phyloP scores from a whole-genome alignment of 2,797 vertebrate species.

The Lithobates sylvaticus region DNA sequence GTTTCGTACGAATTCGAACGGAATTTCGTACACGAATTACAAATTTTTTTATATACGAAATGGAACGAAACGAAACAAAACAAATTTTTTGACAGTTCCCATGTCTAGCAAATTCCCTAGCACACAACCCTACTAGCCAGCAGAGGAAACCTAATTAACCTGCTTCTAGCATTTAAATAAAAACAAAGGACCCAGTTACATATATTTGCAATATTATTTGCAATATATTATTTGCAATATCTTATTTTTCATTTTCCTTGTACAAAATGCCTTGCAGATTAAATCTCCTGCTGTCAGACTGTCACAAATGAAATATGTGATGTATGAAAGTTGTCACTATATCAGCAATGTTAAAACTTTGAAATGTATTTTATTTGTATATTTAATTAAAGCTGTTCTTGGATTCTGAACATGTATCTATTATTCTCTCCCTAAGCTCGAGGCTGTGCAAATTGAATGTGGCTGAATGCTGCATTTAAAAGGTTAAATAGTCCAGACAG shows the following conservation, averaged over 20 bases:
- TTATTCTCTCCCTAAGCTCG: slow-evolving; percentile 1
- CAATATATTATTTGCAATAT: too few species aligned
- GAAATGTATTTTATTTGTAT: slow-evolving; percentile 1
- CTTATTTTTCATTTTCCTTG: not conserved
- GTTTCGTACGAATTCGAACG: too few species aligned
- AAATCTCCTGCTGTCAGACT: not conserved
- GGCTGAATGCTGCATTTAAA: slow-evolving; percentile 39
- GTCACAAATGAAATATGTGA: not conserved
- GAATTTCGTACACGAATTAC: too few species aligned
- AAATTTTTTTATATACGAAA: too few species aligned
- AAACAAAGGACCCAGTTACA: not conserved
- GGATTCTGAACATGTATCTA: slow-evolving; percentile 18
- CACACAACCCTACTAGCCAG: too few species aligned
- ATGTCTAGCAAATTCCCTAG: too few species aligned
- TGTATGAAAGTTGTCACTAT: not conserved
- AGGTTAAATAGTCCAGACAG: slow-evolving; percentile 53
- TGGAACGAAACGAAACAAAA: too few species aligned
- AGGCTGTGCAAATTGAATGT: slow-evolving; percentile 16
- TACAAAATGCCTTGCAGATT: not conserved
- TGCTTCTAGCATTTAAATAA: not conserved
- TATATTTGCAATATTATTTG: too few species aligned
- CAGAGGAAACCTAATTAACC: not conserved
- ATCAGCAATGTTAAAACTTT: slow-evolving; percentile 9
- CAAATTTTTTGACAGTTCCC: too few species aligned
- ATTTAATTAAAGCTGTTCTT: slow-evolving; percentile 10